Percentiles rank a stretch among this genome's conserved stretches.
Evolutionary conservation across 2,888 invertebrate species (phyloP).

Genomic region (Uloborus plumipes): DNA sequence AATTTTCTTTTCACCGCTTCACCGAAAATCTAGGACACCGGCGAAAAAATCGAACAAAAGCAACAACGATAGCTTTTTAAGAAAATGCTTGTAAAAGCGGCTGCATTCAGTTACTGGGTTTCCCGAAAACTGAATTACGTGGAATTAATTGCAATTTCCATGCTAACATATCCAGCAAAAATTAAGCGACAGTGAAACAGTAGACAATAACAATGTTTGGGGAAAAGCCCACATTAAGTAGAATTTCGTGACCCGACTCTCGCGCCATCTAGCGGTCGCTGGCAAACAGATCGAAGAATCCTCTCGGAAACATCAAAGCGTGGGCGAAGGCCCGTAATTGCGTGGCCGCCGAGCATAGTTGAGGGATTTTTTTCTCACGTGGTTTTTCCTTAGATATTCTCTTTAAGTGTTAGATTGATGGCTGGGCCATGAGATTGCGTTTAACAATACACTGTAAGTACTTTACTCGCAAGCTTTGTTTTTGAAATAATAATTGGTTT

Average conservation of each 20-base stretch:
- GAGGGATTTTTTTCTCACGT: conserved; percentile 30
- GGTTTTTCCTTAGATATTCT: background rate
- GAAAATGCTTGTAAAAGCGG: no score
- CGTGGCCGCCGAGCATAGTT: conserved; percentile 32
- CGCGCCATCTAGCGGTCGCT: conserved; percentile 44
- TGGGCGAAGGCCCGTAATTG: conserved; percentile 46
- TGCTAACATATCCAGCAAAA: conserved; percentile 26
- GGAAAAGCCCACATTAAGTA: conserved; percentile 57
- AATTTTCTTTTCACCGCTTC: no score
- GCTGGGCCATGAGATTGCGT: background rate
- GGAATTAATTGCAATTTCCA: conserved; percentile 62
- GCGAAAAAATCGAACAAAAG: no score
- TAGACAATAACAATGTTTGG: conserved; percentile 47
- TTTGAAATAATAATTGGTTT: no score
- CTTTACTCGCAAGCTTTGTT: no score
- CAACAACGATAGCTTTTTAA: no score
- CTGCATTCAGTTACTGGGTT: no score
- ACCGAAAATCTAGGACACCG: no score
- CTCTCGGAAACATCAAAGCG: conserved; percentile 20
- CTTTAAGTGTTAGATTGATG: conserved; percentile 5
- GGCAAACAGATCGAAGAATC: conserved; percentile 53
- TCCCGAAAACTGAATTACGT: no score
- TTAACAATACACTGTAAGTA: no score
- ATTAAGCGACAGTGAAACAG: conserved; percentile 1
- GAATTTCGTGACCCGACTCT: conserved; percentile 53